phyloP scores from a whole-genome alignment of 2,113 vertebrate genomes.

The Lepus europaeus region DNA sequence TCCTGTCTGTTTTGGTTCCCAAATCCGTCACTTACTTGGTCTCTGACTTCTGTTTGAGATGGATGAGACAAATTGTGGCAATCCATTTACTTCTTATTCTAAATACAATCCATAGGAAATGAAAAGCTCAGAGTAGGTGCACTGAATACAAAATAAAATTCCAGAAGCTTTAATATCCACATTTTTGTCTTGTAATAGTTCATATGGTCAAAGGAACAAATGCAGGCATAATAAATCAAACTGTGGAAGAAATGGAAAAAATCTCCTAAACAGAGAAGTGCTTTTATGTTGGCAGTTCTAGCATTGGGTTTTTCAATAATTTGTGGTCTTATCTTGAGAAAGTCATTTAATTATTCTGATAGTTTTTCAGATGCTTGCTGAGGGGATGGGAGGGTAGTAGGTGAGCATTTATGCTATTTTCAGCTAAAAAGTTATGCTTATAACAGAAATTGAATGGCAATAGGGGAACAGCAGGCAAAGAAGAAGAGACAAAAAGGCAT shows the following conservation, averaged over 20 bases:
- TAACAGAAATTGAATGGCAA: not conserved
- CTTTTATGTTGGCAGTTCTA: not conserved
- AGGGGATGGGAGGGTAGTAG: not conserved
- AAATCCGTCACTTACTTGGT: constrained; percentile 58
- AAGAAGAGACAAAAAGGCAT: not conserved
- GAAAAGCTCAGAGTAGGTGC: constrained; percentile 21
- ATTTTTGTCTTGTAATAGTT: not conserved
- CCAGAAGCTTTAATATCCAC: constrained; percentile 15
- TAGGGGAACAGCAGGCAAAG: not conserved
- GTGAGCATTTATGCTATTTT: not conserved
- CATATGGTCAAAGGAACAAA: constrained; percentile 12
- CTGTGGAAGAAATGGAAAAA: not conserved
- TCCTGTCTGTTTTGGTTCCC: constrained; percentile 27
- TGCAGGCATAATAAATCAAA: not conserved
- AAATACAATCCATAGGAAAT: constrained; percentile 54
- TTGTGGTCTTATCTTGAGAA: not conserved
- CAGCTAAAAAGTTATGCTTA: not conserved
- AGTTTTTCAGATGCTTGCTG: constrained; percentile 23
- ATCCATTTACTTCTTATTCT: constrained; percentile 62
- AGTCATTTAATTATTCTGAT: not conserved
- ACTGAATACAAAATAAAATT: constrained; percentile 63
- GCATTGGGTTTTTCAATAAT: not conserved
- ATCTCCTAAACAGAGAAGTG: not conserved
- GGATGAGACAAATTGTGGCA: constrained; percentile 25
- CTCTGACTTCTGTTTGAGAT: constrained; percentile 36